Evolutionary conservation across 2,888 invertebrate species (phyloP), one percentile per base, ranked within the genome.

Genomic region (Germaria angustata): DNA sequence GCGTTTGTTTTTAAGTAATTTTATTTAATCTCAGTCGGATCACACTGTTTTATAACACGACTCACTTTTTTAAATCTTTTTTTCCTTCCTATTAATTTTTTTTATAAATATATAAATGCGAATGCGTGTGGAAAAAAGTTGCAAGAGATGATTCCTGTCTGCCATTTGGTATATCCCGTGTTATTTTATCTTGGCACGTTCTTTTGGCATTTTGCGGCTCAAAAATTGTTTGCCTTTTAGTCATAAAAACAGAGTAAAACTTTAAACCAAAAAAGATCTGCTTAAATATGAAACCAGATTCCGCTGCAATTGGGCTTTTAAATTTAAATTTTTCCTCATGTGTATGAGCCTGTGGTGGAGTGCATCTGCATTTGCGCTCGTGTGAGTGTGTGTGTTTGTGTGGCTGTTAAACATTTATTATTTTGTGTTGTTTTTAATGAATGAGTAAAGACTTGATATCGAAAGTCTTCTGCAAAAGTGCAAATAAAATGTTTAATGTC

Each of bases 131-230:
- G 32, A 41, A 68, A 49, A 71, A 57, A 34, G 36, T 13, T 15
- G 32, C 46, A 66, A 66, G 71, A 57, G 44, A 22, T 73, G 73
- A 78, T 78, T 78, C 73, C 68, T 81, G 78, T 69, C 75, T 80
- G 68, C 68, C 69, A 55, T 79, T 69, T 55, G 75, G 69, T 41
- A 65, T 79, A 82, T 79, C 75, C 79, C 82, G 69, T 82, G 79
- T 75, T 79, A 82, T 79, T 75, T 75, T 82, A 82, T 75, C 82
- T 79, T 79, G 82, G 82, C 82, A 82, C 82, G 82, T 82, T 82
- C 79, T 79, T 81, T 66, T 61, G 68, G 63, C 57, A 55, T 69
- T 79, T 79, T 69, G 79, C 82, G 79, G 69, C 73, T 75, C 57
- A 49, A 65, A 59, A 49, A 65, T 59, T 39, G 3, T 57, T 79